Evolutionary conservation across 2,113 vertebrate genomes (phyloP).

Genomic region (Petroica traversi): DNA sequence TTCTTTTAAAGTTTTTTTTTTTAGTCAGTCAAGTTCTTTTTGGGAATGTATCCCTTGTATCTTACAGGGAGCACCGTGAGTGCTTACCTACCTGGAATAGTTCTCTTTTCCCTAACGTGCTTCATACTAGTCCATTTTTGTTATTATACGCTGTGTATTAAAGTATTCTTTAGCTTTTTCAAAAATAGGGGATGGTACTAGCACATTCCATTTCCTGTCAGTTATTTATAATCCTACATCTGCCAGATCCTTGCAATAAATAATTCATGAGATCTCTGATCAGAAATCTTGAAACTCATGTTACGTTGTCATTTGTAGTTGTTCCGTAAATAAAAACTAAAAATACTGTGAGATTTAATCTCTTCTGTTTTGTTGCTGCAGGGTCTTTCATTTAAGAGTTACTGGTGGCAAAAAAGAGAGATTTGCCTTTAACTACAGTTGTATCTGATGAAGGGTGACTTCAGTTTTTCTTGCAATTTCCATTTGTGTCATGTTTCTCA

Average conservation of each 20-base stretch:
- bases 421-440: not conserved
- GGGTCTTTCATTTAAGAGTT: not conserved
- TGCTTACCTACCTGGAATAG: not conserved
- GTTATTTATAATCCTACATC: not conserved
- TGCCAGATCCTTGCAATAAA: not conserved
- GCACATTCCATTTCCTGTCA: not conserved
- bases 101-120: not conserved
- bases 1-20: not conserved
- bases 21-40: not conserved
- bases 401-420: not conserved
- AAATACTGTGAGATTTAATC: not conserved
- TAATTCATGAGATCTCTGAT: not conserved
- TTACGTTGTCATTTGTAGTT: not conserved
- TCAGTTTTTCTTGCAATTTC: not conserved
- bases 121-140: not conserved
- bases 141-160: not conserved
- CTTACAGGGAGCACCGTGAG: not conserved
- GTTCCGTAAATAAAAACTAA: not conserved
- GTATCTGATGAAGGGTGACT: not conserved
- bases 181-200: not conserved
- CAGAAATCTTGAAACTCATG: not conserved
- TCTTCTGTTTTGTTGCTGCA: not conserved
- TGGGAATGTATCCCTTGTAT: not conserved
- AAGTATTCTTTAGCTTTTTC: not conserved
- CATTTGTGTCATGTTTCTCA: not conserved